Percentiles rank a stretch among this genome's conserved stretches.
phyloP scores from a whole-genome alignment of 2,888 invertebrate genomes.

The Cylloceria caligata region DNA sequence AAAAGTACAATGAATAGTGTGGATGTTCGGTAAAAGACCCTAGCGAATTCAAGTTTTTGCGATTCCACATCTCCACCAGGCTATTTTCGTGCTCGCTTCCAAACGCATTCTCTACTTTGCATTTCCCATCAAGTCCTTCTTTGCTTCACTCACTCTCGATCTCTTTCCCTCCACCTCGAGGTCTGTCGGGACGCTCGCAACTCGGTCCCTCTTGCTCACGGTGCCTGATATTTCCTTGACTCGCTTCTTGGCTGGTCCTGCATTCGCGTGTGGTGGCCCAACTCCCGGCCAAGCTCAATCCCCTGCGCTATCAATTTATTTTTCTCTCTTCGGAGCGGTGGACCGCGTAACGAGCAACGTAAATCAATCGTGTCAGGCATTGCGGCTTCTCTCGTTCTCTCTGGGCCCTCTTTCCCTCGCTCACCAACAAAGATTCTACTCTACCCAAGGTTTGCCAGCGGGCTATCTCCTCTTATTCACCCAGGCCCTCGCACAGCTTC shows the following conservation, averaged over 20 bases:
- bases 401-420: constrained; percentile 47
- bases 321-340: constrained; percentile 82
- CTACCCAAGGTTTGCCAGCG: constrained; percentile 45
- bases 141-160: constrained; percentile 37
- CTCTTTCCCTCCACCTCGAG: constrained; percentile 14
- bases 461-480: constrained; percentile 48
- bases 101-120: constrained; percentile 63
- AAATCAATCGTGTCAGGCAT: constrained; percentile 84
- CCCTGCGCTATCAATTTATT: constrained; percentile 80
- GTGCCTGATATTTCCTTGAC: constrained; percentile 52
- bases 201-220: constrained; percentile 30
- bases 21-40: constrained; percentile 21
- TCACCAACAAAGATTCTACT: constrained; percentile 46
- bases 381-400: constrained; percentile 78
- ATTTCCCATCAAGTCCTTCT: constrained; percentile 66
- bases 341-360: constrained; percentile 85
- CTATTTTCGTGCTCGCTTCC: constrained; percentile 33
- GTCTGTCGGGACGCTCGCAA: neutral
- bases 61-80: constrained; percentile 45
- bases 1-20: constrained; percentile 16
- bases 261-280: constrained; percentile 47
- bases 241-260: constrained; percentile 52
- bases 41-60: constrained; percentile 34
- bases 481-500: constrained; percentile 13
- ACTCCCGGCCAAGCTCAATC: constrained; percentile 49